Base-by-base conservation (phyloP, 2,888 invertebrate species). In the Clostera curtula region DNA sequence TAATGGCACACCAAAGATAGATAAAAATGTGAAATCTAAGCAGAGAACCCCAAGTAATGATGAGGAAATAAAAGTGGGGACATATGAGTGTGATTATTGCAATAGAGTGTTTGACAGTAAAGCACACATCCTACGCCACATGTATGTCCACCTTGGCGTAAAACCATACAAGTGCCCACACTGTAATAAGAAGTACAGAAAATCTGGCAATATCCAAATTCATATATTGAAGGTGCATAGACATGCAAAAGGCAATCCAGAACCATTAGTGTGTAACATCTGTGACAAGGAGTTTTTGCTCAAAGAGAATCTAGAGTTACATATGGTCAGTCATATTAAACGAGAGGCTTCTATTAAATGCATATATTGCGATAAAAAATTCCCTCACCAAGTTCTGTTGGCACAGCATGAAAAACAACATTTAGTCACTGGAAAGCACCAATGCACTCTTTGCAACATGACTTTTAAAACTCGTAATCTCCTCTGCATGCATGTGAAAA, bases 271-370 rank as follows among this genome's bases (percentile, higher is more conserved):
- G 24, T 95, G 95, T 60, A 79, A 88, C 49, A 87, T 90, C 42
- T 95, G 95, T 62, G 86, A 89, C 25, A 92, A 92, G 58, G 86
- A 88, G 15, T 95, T 94, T 61, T 88, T 91, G 0, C 75, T 92
- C 7, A 91, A 93, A 65, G 92, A 93, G 53, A 87, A 92, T 16
- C 72, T 94, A 28, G 86, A 89, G 40, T 67, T 91, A 26, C 95
- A 95, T 65, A 80, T 93, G 49, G 82, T 90, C 5, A 86, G 88
- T 8, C 95, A 95, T 62, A 88, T 90, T 0, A 57, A 66, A 68
- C 53, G 54, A 23, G 66, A 66, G 33, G 61, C 56, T 34, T 46
- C 57, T 14, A 85, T 90, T 18, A 91, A 90, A 27, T 93, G 93
- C 13, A 90, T 93, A 53, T 86, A 93, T 41, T 83, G 83, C 31